These are phyloP conservation scores for Drosophila subobscura DNA, from an alignment of 1,140 invertebrate species.

Conservation along the genomic window DNA sequence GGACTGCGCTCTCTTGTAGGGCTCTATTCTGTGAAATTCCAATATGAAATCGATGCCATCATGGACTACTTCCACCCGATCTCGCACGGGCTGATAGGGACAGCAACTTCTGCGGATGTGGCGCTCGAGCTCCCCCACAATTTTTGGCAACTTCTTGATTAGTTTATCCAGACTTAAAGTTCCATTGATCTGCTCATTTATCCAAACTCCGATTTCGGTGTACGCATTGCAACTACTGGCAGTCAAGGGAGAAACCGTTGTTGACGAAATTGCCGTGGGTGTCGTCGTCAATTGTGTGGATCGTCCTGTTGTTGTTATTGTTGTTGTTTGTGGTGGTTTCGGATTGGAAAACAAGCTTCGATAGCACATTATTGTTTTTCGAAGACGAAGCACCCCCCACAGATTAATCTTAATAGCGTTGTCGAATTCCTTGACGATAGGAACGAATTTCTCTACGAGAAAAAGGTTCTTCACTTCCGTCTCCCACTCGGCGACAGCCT, in stretches of 20 bases:
- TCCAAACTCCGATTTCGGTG: constrained; percentile 22
- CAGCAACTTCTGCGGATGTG: constrained; percentile 18
- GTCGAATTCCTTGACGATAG: constrained; percentile 1
- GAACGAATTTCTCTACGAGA: constrained; percentile 14
- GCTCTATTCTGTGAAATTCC: neutral
- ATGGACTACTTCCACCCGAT: constrained; percentile 51
- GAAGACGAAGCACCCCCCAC: neutral
- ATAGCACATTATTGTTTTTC: too few species aligned
- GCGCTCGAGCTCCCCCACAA: neutral
- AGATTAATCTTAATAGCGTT: constrained; percentile 23
- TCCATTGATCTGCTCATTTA: constrained; percentile 23
- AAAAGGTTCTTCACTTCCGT: constrained; percentile 24
- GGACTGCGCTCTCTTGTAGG: neutral
- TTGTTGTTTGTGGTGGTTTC: too few species aligned
- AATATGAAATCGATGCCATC: constrained; percentile 46
- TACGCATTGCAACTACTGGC: neutral
- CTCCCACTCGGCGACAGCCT: constrained; percentile 24
- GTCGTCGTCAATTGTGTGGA: too few species aligned
- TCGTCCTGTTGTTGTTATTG: too few species aligned
- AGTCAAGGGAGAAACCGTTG: too few species aligned
- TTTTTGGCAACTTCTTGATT: neutral
- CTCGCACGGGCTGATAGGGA: constrained; percentile 43
- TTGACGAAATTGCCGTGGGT: too few species aligned
- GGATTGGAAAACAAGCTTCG: too few species aligned
- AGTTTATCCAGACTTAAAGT: constrained; percentile 6